These are phyloP conservation scores for Neosilurus hyrtlii DNA, from an alignment of 2,797 vertebrate genomes.

Conservation along the genomic window DNA sequence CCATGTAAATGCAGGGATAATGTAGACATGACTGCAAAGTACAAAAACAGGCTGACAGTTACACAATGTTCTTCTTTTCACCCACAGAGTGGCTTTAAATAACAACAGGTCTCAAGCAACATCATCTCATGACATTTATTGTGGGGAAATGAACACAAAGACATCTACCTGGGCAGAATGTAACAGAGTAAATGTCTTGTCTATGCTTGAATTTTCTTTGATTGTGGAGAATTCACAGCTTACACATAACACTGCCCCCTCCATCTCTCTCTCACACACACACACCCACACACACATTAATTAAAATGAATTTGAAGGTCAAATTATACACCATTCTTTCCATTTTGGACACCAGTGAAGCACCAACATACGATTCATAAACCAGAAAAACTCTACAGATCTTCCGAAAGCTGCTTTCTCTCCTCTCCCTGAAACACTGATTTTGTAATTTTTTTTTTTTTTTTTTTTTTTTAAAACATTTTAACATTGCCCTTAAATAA, in stretches of 20 bases:
- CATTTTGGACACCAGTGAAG: no score
- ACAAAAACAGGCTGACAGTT: conserved; percentile 32
- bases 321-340: no score
- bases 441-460: no score
- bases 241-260: background rate
- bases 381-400: no score
- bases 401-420: no score
- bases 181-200: conserved; percentile 20
- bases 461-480: no score
- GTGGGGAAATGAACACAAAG: conserved; percentile 7
- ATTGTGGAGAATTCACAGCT: background rate
- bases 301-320: background rate
- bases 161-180: background rate
- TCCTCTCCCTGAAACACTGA: no score
- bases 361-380: no score
- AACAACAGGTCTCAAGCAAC: conserved; percentile 29
- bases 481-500: no score
- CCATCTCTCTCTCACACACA: no score
- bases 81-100: conserved; percentile 30
- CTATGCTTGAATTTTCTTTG: background rate
- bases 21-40: conserved; percentile 64
- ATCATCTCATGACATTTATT: conserved; percentile 29
- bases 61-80: conserved; percentile 2
- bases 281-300: background rate
- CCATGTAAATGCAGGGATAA: conserved; percentile 69